Evolutionary conservation across 2,797 vertebrate genomes (phyloP).

Genomic region (Oryzias dopingdopingensis): DNA sequence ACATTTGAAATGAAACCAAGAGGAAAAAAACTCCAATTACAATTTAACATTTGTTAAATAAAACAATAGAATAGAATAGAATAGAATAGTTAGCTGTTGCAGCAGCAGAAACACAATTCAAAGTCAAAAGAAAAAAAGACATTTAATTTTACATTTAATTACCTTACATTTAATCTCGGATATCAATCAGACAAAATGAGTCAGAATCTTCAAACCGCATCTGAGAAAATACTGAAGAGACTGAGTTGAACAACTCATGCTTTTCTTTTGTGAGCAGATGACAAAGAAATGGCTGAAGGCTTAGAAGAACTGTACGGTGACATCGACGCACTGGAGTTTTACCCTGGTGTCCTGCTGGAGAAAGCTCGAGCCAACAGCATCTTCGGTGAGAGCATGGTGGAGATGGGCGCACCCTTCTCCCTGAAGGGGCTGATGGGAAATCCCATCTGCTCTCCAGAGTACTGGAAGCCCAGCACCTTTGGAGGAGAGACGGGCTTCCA

Average conservation of each 20-base stretch:
- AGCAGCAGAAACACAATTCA: too few species aligned
- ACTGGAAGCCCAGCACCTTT: slow-evolving; percentile 97
- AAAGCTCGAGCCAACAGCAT: slow-evolving; percentile 76
- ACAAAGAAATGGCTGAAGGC: slow-evolving; percentile 79
- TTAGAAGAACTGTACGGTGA: slow-evolving; percentile 89
- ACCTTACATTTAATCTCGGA: too few species aligned
- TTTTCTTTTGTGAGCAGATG: slow-evolving; percentile 70
- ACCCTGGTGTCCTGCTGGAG: slow-evolving; percentile 86
- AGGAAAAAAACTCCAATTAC: too few species aligned
- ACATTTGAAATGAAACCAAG: too few species aligned
- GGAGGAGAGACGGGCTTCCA: slow-evolving; percentile 87
- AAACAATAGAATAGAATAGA: too few species aligned
- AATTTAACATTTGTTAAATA: too few species aligned
- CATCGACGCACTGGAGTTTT: slow-evolving; percentile 92
- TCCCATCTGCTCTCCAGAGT: slow-evolving; percentile 92
- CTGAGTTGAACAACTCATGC: neutral
- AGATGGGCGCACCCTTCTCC: slow-evolving; percentile 95
- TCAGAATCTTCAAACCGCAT: neutral
- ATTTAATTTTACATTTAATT: too few species aligned
- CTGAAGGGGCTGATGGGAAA: slow-evolving; percentile 94
- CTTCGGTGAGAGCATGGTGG: slow-evolving; percentile 95
- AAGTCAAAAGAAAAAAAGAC: too few species aligned
- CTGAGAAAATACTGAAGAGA: neutral
- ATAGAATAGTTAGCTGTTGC: too few species aligned
- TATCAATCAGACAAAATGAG: neutral